Evolutionary conservation across 1,140 invertebrate genomes (phyloP).

Genomic region (Drosophila prosaltans): DNA sequence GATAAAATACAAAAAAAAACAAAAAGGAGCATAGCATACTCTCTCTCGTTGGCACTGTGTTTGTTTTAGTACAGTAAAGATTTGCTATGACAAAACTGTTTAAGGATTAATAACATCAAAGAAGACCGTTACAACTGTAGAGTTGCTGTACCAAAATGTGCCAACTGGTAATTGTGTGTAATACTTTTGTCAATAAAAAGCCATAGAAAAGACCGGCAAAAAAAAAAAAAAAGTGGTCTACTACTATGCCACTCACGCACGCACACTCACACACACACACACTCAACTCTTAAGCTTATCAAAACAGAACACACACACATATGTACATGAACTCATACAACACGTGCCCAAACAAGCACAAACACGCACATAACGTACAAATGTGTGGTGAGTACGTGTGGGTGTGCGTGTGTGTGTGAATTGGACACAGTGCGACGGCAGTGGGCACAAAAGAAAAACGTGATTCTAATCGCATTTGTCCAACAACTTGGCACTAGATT

Average conservation of each 20-base stretch:
- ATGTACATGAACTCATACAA: slow-evolving; percentile 31
- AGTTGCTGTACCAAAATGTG: background rate
- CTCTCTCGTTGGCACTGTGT: slow-evolving; percentile 45
- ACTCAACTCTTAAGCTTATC: slow-evolving; percentile 59
- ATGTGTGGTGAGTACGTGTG: slow-evolving; percentile 8
- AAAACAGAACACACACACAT: slow-evolving; percentile 69
- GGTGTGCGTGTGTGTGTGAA: background rate
- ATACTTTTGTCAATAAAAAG: slow-evolving; percentile 47
- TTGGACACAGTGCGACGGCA: slow-evolving; percentile 6
- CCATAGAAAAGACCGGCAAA: slow-evolving; percentile 66
- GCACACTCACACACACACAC: slow-evolving; percentile 30
- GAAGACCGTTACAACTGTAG: background rate
- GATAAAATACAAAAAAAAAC: slow-evolving; percentile 21
- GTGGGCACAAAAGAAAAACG: slow-evolving; percentile 60
- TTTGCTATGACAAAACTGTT: slow-evolving; percentile 14
- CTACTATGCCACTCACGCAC: slow-evolving; percentile 65
- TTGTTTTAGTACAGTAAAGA: slow-evolving; percentile 47
- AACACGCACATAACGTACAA: slow-evolving; percentile 11
- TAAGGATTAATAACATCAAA: slow-evolving; percentile 24
- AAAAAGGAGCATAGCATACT: background rate
- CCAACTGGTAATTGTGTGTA: slow-evolving; percentile 20
- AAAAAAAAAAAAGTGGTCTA: slow-evolving; percentile 35
- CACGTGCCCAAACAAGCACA: slow-evolving; percentile 19
- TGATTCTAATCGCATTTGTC: slow-evolving; percentile 73
- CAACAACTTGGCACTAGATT: slow-evolving; percentile 29